Evolutionary conservation across 2,113 vertebrate genomes (phyloP).

Genomic region (Elephantulus edwardii): DNA sequence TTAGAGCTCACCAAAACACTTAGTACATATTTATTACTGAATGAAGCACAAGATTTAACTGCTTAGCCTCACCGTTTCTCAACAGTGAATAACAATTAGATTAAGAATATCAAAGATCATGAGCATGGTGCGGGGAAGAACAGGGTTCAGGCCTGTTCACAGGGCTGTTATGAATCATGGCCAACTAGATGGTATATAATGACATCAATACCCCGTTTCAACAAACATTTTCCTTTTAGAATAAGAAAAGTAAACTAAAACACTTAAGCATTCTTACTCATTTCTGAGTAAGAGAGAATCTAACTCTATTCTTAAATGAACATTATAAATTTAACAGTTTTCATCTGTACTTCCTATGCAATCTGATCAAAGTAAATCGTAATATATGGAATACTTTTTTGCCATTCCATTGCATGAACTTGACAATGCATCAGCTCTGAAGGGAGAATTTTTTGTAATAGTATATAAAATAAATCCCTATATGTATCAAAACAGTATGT

Average conservation of each 20-base stretch:
- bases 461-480: background rate
- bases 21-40: conserved; percentile 46
- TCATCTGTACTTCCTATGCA: background rate
- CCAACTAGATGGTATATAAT: too few relatives aligned
- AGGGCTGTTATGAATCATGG: too few relatives aligned
- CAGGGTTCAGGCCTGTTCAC: too few relatives aligned
- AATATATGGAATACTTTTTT: background rate
- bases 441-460: background rate
- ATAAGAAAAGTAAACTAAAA: conserved; percentile 17
- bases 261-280: background rate
- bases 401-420: background rate
- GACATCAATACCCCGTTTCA: too few relatives aligned
- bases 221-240: too few relatives aligned
- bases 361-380: background rate
- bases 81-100: too few relatives aligned
- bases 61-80: background rate
- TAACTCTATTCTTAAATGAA: background rate
- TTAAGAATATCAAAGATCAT: too few relatives aligned
- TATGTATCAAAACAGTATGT: too few relatives aligned
- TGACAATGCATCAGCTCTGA: background rate
- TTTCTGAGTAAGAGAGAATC: conserved; percentile 18
- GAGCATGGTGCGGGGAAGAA: too few relatives aligned
- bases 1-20: conserved; percentile 36
- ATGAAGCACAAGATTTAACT: conserved; percentile 29
- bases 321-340: background rate